phyloP scores from a whole-genome alignment of 2,797 vertebrate species.

The Catostomus latipinnis region DNA sequence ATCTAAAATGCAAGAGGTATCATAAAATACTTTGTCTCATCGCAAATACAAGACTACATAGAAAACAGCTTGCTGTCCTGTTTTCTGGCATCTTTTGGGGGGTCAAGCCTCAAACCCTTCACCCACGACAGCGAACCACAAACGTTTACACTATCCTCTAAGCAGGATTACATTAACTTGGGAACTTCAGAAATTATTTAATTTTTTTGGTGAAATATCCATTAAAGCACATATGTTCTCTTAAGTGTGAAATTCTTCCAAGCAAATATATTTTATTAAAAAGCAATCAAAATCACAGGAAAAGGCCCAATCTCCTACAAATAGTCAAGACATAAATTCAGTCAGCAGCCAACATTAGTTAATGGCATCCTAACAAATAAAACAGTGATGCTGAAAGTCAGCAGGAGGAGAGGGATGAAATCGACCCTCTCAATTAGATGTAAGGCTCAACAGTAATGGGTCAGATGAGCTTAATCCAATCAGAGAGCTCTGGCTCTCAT shows the following conservation, averaged over 20 bases:
- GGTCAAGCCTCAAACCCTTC: too few relatives aligned
- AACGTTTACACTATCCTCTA: too few relatives aligned
- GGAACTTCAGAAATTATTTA: too few relatives aligned
- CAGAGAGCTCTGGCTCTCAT: conserved; percentile 46
- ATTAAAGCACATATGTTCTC: background rate
- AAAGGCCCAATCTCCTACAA: conserved; percentile 27
- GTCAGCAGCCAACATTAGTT: conserved; percentile 49
- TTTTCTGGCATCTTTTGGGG: too few relatives aligned
- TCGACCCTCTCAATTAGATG: conserved; percentile 53
- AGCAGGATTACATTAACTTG: too few relatives aligned
- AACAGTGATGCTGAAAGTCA: conserved; percentile 48
- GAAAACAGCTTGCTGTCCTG: too few relatives aligned
- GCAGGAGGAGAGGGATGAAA: conserved; percentile 45
- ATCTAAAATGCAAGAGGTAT: too few relatives aligned
- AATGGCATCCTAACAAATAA: conserved; percentile 62
- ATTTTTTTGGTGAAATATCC: background rate
- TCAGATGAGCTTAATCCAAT: conserved; percentile 57
- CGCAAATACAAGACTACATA: too few relatives aligned
- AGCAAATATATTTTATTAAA: conserved; percentile 64
- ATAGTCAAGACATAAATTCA: conserved; percentile 53
- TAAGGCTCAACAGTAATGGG: conserved; percentile 53
- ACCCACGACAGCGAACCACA: too few relatives aligned
- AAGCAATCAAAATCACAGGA: conserved; percentile 55
- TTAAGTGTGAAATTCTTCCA: conserved; percentile 51
- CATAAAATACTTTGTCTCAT: too few relatives aligned